These are phyloP conservation scores for Platycheirus albimanus DNA, from an alignment of 2,888 invertebrate species.

Conservation along the genomic window DNA sequence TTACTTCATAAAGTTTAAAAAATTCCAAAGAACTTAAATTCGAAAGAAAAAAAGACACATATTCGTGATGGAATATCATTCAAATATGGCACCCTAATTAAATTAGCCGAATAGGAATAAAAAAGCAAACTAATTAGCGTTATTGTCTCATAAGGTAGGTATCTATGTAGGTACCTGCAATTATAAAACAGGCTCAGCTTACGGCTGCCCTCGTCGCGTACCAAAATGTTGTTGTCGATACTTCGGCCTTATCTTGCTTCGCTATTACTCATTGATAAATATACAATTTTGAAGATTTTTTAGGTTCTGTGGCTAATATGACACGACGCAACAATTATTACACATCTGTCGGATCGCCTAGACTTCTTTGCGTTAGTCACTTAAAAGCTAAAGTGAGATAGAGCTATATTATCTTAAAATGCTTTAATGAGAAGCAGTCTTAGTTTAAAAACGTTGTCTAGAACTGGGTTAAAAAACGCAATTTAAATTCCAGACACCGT, in stretches of 20 bases:
- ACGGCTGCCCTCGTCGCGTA: too few relatives aligned
- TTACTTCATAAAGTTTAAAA: background rate
- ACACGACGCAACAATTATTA: too few relatives aligned
- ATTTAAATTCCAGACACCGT: too few relatives aligned
- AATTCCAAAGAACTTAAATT: background rate
- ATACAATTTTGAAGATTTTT: constrained; percentile 11
- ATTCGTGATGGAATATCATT: constrained; percentile 13
- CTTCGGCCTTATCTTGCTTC: constrained; percentile 20
- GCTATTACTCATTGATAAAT: constrained; percentile 35
- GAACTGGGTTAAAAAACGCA: too few relatives aligned
- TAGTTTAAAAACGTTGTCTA: too few relatives aligned
- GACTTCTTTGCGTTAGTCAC: too few relatives aligned
- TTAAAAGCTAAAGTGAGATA: too few relatives aligned
- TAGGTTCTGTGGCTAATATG: too few relatives aligned
- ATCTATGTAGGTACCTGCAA: too few relatives aligned
- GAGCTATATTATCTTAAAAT: too few relatives aligned
- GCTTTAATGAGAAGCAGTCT: too few relatives aligned
- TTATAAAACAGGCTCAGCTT: background rate
- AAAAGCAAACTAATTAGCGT: constrained; percentile 58
- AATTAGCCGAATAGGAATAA: constrained; percentile 56
- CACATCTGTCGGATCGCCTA: too few relatives aligned
- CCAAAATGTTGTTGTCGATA: background rate
- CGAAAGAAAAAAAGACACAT: background rate
- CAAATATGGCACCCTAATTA: constrained; percentile 45
- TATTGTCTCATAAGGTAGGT: constrained; percentile 39